Evolutionary conservation across 2,797 vertebrate genomes (phyloP).

Genomic region (Dendrocincla fuliginosa): DNA sequence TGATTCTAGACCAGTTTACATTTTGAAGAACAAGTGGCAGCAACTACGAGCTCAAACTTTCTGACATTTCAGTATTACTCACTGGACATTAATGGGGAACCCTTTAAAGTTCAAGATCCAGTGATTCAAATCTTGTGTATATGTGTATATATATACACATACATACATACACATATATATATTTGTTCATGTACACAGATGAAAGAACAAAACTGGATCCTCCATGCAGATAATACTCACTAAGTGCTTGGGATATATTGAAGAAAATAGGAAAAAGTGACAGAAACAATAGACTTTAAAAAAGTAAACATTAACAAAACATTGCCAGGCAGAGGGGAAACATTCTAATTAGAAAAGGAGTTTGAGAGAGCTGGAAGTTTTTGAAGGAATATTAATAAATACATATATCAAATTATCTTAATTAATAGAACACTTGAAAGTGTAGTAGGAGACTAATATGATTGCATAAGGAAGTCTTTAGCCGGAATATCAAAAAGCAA

Average conservation of each 20-base stretch:
- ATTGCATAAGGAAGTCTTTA: slow-evolving; percentile 2
- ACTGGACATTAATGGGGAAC: not conserved
- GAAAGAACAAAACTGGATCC: not conserved
- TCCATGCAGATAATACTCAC: not conserved
- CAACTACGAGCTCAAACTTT: not conserved
- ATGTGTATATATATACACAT: rapidly evolving
- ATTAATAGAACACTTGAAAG: slow-evolving; percentile 15
- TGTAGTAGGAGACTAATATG: not conserved
- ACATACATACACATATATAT: not conserved
- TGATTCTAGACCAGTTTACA: not conserved
- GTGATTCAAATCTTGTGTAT: not conserved
- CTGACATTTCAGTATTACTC: not conserved
- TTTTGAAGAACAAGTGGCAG: not conserved
- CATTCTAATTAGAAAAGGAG: not conserved
- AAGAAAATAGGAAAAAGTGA: not conserved
- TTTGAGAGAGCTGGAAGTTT: not conserved
- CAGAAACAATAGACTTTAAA: not conserved
- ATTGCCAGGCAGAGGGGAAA: not conserved
- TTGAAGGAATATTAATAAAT: not conserved
- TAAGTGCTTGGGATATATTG: not conserved
- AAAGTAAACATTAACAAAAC: slow-evolving; percentile 9
- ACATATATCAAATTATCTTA: slow-evolving; percentile 18
- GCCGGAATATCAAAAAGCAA: not conserved
- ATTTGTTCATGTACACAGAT: not conserved
- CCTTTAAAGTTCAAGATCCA: not conserved